Evolutionary conservation across 2,797 vertebrate genomes (phyloP).

Genomic region (Carcharodon carcharias): DNA sequence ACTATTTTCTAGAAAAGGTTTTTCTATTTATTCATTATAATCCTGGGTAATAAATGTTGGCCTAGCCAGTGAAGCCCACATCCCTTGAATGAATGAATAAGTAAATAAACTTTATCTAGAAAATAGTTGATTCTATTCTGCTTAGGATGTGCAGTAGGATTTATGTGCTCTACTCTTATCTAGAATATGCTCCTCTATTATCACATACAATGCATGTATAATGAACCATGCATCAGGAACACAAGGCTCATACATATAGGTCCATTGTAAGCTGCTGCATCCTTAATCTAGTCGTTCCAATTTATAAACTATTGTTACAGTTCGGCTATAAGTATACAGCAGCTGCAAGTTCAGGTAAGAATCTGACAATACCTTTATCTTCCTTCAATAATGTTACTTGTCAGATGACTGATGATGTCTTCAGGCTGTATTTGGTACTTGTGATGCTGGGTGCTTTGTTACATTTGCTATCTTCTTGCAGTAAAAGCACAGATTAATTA

Average conservation of each 20-base stretch:
- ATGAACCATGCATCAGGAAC: background rate
- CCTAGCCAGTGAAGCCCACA: no score
- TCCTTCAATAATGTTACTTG: background rate
- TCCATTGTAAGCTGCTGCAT: background rate
- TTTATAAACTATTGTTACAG: background rate
- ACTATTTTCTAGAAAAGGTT: background rate
- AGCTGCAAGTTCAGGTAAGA: background rate
- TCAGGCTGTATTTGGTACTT: background rate
- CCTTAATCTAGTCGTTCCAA: background rate
- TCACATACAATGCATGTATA: background rate
- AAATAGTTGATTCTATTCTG: background rate
- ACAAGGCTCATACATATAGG: background rate
- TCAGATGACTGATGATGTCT: background rate
- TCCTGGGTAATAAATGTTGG: no score
- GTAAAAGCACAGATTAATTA: background rate
- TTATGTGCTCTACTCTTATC: background rate
- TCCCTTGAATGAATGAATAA: no score
- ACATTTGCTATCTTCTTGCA: background rate
- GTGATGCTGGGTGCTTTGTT: background rate
- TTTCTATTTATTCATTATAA: no score
- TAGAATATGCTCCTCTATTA: background rate
- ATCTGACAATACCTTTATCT: background rate
- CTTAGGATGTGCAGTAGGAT: background rate
- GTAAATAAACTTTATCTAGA: background rate
- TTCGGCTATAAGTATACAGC: background rate